Evolutionary conservation across 2,113 vertebrate species (phyloP).

Genomic region (Vicugna pacos): DNA sequence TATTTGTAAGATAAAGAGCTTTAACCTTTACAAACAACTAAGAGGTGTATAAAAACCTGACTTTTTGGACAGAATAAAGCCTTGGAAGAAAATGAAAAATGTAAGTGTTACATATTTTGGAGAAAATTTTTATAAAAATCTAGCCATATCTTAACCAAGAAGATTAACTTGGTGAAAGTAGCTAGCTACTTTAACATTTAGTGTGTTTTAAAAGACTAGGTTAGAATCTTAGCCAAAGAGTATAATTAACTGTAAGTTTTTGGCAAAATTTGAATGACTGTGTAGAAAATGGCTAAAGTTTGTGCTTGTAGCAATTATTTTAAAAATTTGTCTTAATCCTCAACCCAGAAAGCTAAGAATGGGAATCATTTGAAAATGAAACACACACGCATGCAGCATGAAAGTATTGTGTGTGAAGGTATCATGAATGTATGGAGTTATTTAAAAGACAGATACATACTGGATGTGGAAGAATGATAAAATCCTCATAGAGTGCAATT

Average conservation of each 20-base stretch:
- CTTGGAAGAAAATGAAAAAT: slow-evolving; percentile 19
- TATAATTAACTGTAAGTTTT: neutral
- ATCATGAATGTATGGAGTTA: slow-evolving; percentile 77
- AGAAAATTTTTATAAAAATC: neutral
- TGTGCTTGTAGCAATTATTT: neutral
- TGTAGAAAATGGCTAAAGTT: neutral
- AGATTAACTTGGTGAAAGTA: neutral
- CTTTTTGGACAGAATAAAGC: neutral
- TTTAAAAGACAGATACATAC: slow-evolving; percentile 69
- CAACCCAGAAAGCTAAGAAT: neutral
- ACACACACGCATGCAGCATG: neutral
- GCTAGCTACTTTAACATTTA: neutral
- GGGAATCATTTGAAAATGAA: neutral
- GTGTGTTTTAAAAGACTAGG: slow-evolving; percentile 7
- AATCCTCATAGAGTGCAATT: slow-evolving; percentile 68
- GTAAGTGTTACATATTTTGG: neutral
- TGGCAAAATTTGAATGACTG: neutral
- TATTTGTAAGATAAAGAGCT: slow-evolving; percentile 51
- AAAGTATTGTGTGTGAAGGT: slow-evolving; percentile 36
- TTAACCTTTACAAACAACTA: slow-evolving; percentile 62
- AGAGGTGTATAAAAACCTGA: slow-evolving; percentile 35
- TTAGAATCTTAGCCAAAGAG: slow-evolving; percentile 39
- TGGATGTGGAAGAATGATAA: slow-evolving; percentile 64
- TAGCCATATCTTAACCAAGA: neutral
- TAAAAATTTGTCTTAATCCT: neutral